These are phyloP conservation scores for Cotesia vestalis DNA, from an alignment of 1,140 invertebrate genomes.

Conservation along the genomic window DNA sequence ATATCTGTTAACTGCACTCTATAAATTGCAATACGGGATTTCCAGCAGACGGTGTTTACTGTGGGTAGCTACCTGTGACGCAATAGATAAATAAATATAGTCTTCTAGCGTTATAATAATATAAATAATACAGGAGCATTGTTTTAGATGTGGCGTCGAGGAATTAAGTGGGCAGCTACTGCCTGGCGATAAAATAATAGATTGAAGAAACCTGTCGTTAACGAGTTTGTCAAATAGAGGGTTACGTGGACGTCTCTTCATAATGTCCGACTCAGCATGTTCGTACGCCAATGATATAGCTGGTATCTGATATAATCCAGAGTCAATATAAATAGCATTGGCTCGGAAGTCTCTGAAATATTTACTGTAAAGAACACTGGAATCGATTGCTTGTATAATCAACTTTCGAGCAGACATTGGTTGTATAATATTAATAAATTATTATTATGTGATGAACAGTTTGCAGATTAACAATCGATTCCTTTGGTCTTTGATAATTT, in stretches of 20 bases:
- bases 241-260: constrained; percentile 97
- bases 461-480: not conserved
- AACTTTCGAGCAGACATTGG: not conserved
- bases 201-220: constrained; percentile 91
- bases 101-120: constrained; percentile 10
- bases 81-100: not conserved
- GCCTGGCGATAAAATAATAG: constrained; percentile 34
- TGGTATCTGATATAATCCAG: constrained; percentile 77
- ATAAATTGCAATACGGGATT: no score
- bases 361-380: constrained; percentile 4
- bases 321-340: constrained; percentile 10
- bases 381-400: not conserved
- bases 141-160: not conserved
- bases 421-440: no score
- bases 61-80: no score
- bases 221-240: constrained; percentile 96
- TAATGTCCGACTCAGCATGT: constrained; percentile 97
- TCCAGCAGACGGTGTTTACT: no score
- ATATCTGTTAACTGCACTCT: not conserved
- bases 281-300: constrained; percentile 99
- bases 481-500: not conserved
- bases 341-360: not conserved
- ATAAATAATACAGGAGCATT: constrained; percentile 29
- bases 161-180: constrained; percentile 13
- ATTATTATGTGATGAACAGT: not conserved